Conservation (phyloP, 2,888 invertebrate species). For the Melinaea menophilus region DNA sequence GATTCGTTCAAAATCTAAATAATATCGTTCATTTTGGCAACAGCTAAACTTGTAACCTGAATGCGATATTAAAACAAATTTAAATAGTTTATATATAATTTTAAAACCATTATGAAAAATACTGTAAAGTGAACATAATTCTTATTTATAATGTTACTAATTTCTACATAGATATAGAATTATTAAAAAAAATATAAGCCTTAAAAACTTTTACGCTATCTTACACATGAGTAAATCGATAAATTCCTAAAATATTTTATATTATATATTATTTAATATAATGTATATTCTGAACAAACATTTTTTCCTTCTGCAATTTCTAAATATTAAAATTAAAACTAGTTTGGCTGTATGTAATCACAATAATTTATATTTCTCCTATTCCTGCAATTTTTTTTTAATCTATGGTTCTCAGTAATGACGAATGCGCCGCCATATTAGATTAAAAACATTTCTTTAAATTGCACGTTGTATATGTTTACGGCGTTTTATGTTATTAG, state of each 20-base stretch:
- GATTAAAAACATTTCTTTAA: constrained; percentile 6
- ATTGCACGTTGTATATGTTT: constrained; percentile 1
- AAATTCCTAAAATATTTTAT: no score
- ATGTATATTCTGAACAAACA: no score
- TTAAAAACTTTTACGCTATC: no score
- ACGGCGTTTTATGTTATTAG: not conserved
- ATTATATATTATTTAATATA: no score
- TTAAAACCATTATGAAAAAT: no score
- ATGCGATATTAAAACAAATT: constrained; percentile 40
- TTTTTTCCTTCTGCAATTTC: no score
- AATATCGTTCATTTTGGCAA: constrained; percentile 69
- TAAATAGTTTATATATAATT: constrained; percentile 9
- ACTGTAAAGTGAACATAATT: no score
- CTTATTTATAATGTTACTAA: no score
- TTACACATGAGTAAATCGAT: no score
- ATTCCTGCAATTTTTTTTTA: not conserved
- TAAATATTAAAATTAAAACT: no score
- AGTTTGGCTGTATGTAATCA: constrained; percentile 7
- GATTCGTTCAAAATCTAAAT: constrained; percentile 77
- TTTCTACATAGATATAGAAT: no score
- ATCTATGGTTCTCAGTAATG: not conserved
- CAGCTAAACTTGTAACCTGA: constrained; percentile 55
- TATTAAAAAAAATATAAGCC: no score
- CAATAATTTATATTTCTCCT: not conserved
- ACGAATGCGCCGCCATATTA: constrained; percentile 8